Evolutionary conservation across 2,113 vertebrate species (phyloP).

Genomic region (Cinclus mexicanus): DNA sequence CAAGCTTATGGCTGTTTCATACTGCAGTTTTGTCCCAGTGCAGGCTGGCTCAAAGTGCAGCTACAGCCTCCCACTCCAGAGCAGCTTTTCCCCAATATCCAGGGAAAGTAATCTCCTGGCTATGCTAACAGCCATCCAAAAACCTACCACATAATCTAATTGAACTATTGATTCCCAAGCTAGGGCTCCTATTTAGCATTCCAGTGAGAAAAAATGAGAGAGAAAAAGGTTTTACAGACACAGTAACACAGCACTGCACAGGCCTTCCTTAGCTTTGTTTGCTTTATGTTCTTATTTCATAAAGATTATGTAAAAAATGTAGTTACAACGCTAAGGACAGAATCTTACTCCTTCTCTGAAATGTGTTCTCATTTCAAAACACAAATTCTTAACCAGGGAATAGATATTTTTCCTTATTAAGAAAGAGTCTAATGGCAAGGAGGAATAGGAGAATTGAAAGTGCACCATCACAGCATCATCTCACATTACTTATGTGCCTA

Average conservation of each 20-base stretch:
- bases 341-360: slow-evolving; percentile 47
- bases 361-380: slow-evolving; percentile 42
- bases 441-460: not conserved
- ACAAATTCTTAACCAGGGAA: not conserved
- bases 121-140: slow-evolving; percentile 66
- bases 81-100: slow-evolving; percentile 17
- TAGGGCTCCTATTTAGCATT: slow-evolving; percentile 74
- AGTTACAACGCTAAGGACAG: slow-evolving; percentile 40
- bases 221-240: slow-evolving; percentile 24
- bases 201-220: slow-evolving; percentile 56
- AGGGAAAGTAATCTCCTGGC: slow-evolving; percentile 70
- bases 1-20: slow-evolving; percentile 2
- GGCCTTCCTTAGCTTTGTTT: slow-evolving; percentile 43
- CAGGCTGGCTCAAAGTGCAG: slow-evolving; percentile 2
- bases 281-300: slow-evolving; percentile 58
- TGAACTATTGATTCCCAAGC: slow-evolving; percentile 78
- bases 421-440: not conserved
- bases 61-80: not conserved
- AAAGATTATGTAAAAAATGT: slow-evolving; percentile 45
- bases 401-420: not conserved
- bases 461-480: not conserved
- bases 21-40: not conserved
- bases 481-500: not conserved
- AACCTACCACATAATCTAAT: slow-evolving; percentile 73
- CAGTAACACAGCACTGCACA: slow-evolving; percentile 8